Base-by-base conservation (phyloP, 1,140 invertebrate genomes). In the Globodera rostochiensis region DNA sequence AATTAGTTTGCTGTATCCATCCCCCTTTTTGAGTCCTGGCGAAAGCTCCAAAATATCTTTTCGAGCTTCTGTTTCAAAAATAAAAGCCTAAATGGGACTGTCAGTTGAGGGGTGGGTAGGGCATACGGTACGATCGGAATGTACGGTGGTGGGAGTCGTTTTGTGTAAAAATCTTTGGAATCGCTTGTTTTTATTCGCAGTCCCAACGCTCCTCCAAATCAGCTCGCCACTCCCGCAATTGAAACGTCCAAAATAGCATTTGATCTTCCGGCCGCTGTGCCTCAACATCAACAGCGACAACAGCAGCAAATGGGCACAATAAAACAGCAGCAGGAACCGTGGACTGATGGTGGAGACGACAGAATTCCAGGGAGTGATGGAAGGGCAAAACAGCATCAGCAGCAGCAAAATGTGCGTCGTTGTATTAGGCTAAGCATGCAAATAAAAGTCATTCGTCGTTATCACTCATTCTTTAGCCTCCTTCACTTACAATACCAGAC, bases 191-290 rank as follows among this genome's bases (percentile, higher is more conserved):
- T 36, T 36, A 36, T 36, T 71, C 9, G 36, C 69, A 71, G 69
- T 47, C 25, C 69, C n/a, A 47, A 71, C 69, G 47, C 47, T 21
- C 53, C n/a, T 36, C 15, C 66, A 78, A 8, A 46, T 36, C 66
- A 69, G 66, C 25, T 50, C 11, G 77, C 11, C 49, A 47, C 11
- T 57, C 19, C 57, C 15, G 53, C 7, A n/a, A 66, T 50, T 13
- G 21, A 19, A 78, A 70, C 46, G 36, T 69, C 77, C 46, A 78
- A 78, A 47, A 13, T 69, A 45, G 77, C 77, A n/a, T 78, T 78
- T 69, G 77, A 78, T n/a, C 77, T 71, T 45, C 45, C 64, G 1
- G 46, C 25, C 45, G 19, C 49, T 36, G 64, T 21, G 45, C 53
- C 19, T 13, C 36, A 64, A 67, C 74, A 76, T 13, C 36, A 64